Percentiles rank a stretch among this genome's conserved stretches.
These are phyloP conservation scores for Notoglanidium macrostoma DNA, from an alignment of 2,797 vertebrate species.

Conservation along the genomic window DNA sequence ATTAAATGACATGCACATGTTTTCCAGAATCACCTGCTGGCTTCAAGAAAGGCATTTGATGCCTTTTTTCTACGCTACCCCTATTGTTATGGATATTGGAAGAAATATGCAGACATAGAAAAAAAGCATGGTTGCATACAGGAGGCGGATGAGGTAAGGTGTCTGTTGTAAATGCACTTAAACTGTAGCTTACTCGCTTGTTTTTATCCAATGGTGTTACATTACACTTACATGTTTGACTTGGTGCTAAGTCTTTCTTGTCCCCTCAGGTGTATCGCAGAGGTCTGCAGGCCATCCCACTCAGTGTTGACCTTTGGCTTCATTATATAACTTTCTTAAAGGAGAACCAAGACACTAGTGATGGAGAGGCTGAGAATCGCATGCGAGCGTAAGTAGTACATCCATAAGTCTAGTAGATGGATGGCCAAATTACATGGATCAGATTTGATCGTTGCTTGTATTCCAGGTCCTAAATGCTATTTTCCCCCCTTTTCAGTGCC, in stretches of 20 bases:
- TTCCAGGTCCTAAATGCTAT: neutral
- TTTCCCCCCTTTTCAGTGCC: slow-evolving; percentile 70
- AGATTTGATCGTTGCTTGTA: neutral
- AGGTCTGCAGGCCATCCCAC: slow-evolving; percentile 95
- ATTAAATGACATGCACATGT: neutral
- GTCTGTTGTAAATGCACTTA: neutral
- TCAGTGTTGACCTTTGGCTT: slow-evolving; percentile 98
- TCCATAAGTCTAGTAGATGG: neutral
- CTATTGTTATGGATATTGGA: slow-evolving; percentile 99
- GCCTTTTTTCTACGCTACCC: slow-evolving; percentile 92
- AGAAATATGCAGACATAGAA: slow-evolving; percentile 97
- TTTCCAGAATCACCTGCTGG: slow-evolving; percentile 83
- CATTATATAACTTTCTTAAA: slow-evolving; percentile 96
- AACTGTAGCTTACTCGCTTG: neutral
- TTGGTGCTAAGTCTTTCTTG: neutral
- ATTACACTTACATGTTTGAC: neutral
- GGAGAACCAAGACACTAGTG: slow-evolving; percentile 87
- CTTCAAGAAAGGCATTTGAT: slow-evolving; percentile 91
- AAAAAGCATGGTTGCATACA: slow-evolving; percentile 88
- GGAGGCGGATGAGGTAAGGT: slow-evolving; percentile 91
- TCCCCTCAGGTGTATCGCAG: slow-evolving; percentile 89
- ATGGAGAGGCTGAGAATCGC: slow-evolving; percentile 85
- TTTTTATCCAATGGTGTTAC: neutral
- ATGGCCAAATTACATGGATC: neutral
- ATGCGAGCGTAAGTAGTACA: slow-evolving; percentile 86